A percentile compares a stretch with the other conserved stretches of the same genome.
Conservation (phyloP, 2,797 vertebrate species). For the Muscicapa striata region DNA sequence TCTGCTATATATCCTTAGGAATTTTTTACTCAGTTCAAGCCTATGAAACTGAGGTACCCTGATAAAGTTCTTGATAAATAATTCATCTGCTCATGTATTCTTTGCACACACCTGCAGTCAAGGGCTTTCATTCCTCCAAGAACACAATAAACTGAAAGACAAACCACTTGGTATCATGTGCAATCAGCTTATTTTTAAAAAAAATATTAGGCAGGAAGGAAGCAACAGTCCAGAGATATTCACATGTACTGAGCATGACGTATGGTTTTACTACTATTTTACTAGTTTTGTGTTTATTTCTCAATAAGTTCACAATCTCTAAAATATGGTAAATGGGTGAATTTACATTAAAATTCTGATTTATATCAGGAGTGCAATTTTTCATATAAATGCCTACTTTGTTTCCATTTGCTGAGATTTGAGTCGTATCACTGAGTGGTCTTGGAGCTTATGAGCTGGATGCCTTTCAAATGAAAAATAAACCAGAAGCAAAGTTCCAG, state of each 20-base stretch:
- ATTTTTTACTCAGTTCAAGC: neutral
- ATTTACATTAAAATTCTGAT: neutral
- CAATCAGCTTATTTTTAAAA: neutral
- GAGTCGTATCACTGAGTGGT: neutral
- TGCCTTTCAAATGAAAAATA: conserved; percentile 55
- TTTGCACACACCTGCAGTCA: neutral
- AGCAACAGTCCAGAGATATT: neutral
- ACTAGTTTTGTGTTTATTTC: neutral
- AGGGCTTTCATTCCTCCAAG: conserved; percentile 7
- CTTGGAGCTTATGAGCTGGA: conserved; percentile 17
- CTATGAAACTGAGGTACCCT: neutral
- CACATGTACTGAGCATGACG: neutral
- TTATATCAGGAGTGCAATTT: neutral
- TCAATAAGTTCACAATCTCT: neutral
- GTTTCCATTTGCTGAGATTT: conserved; percentile 13
- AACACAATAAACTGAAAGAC: conserved; percentile 11
- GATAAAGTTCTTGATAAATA: conserved; percentile 31
- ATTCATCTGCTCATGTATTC: neutral
- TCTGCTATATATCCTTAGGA: neutral
- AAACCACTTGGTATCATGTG: neutral
- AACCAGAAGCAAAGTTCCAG: conserved; percentile 49
- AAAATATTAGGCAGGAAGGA: neutral
- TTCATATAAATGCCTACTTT: conserved; percentile 8
- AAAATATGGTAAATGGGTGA: neutral
- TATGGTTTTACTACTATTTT: neutral